Base-by-base conservation (phyloP, 2,888 invertebrate genomes). In the Monoplex corrugatus region DNA sequence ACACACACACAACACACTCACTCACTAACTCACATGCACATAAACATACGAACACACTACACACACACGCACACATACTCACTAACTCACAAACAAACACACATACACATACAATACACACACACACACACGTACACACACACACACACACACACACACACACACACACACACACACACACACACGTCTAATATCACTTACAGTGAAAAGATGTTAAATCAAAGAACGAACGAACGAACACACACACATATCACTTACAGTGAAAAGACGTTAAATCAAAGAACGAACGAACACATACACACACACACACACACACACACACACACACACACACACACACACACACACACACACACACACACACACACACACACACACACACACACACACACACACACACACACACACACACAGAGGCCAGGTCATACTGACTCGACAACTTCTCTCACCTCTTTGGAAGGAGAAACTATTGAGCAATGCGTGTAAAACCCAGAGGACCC, bases 271-370 rank as follows among this genome's bases (percentile, higher is more conserved):
- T n/a, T n/a, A n/a, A n/a, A n/a, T n/a, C n/a, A n/a, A n/a, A n/a
- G n/a, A n/a, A n/a, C n/a, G n/a, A n/a, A n/a, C 50, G 50, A 50
- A 19, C 50, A 50, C 50, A 50, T 19, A 50, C 50, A 50, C 19
- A 19, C 50, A 8, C 50, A 50, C 10, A 50, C 50, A 19, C n/a
- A 85, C 63, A 85, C 38, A 85, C 38, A 85, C 63, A 50, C 50
- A 13, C 63, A 85, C 38, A 85, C 63, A 50, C 50, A 50, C 50
- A 50, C 19, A 19, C 50, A 8, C 50, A 50, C 10, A 50, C 50
- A 19, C n/a, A 85, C 63, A 85, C 38, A 85, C 38, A 85, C 63
- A 50, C 50, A 13, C 63, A 85, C 38, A 85, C 63, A 85, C 38
- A 85, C 38, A 50, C 63, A 50, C 63, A 50, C 63, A 50, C 38